Base-by-base conservation (phyloP, 1,140 invertebrate species). In the Pygmarrhopalites habei region DNA sequence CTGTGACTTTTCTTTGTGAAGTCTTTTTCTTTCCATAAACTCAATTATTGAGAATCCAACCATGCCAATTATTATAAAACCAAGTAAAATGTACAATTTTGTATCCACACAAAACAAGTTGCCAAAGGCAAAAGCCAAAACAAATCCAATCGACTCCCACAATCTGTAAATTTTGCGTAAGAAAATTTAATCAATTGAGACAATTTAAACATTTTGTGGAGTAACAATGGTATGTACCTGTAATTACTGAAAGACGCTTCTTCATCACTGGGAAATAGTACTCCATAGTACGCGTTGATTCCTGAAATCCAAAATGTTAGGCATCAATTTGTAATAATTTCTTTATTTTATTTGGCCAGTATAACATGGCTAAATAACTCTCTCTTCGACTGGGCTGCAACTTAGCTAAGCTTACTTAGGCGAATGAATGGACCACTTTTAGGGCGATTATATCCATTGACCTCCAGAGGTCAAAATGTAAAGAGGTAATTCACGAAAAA, bases 261-360 rank as follows among this genome's bases (percentile, higher is more conserved):
- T 73, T 95, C 91, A 76, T 92, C 90, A 41, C 90, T 83, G 60
- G 89, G 80, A 79, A 95, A 96, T 25, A 95, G 80, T 7, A 92
- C 89, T 25, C 94, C 91, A 73, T 95, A 92, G 25, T 95, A 82
- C 73, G 90, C 90, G 26, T 53, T 23, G 7, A n/a, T 14, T 21
- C 21, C 21, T 7, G 12, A 49, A 23, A 7, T 7, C 14, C 14
- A 49, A 49, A n/a, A n/a, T n/a, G n/a, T n/a, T n/a, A n/a, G n/a
- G n/a, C n/a, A 93, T 90, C 73, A 96, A 96, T n/a, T n/a, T n/a
- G n/a, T n/a, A n/a, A n/a, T n/a, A n/a, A n/a, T n/a, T n/a, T n/a
- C n/a, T n/a, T n/a, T 53, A 96, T 88, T 79, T 97, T 93, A 0
- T 93, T 97, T 74, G 97, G 94, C 94, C 94, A 97, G n/a, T n/a